Evolutionary conservation across 35 echinoderm and acorn worm genomes (phyloP).

Genomic region (Eucidaris tribuloides): DNA sequence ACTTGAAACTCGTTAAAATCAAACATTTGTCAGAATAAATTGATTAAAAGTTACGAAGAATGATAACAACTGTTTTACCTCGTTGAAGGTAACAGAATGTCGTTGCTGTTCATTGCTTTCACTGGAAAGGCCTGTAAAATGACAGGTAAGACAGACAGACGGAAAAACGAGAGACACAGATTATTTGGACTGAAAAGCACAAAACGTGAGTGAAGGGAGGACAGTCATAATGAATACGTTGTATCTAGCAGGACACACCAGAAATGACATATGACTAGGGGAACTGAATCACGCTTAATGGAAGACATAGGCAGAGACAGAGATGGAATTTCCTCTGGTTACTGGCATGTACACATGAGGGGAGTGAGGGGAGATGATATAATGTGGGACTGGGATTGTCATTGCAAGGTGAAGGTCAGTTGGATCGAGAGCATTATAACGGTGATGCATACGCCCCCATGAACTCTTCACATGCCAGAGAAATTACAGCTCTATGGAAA

Average conservation of each 20-base stretch:
- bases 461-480: no score
- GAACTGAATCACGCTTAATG: slow-evolving; percentile 31
- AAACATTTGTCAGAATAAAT: no score
- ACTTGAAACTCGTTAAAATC: no score
- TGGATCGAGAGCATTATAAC: no score
- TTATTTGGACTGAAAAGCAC: background rate
- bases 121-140: slow-evolving; percentile 2
- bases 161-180: background rate
- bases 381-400: no score
- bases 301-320: slow-evolving; percentile 6
- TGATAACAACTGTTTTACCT: slow-evolving; percentile 54
- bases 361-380: no score
- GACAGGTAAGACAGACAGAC: background rate
- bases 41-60: no score
- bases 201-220: background rate
- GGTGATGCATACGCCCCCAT: no score
- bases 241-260: slow-evolving; percentile 18
- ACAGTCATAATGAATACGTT: background rate
- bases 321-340: slow-evolving; percentile 22
- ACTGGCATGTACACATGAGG: no score
- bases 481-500: no score
- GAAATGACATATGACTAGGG: slow-evolving; percentile 31
- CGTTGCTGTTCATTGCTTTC: slow-evolving; percentile 17
- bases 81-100: slow-evolving; percentile 2
- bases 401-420: no score